A percentile compares a stretch with the other conserved stretches of the same genome.
Evolutionary conservation across 2,888 invertebrate species (phyloP).

Genomic region (Drosophila mimica): DNA sequence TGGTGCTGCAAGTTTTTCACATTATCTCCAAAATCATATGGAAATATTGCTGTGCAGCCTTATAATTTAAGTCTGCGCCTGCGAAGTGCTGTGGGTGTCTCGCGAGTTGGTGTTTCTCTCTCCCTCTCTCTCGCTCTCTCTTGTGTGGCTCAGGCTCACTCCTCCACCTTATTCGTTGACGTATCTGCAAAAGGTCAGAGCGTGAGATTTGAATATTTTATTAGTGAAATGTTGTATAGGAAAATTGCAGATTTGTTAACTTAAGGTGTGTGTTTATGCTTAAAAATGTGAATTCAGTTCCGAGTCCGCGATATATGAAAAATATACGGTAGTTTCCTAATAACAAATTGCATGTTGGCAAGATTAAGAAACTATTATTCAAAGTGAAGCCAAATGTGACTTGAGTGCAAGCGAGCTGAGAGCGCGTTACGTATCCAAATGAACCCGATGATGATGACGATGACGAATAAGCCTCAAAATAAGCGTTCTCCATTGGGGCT

Average conservation of each 20-base stretch:
- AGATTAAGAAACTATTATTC: conserved; percentile 8
- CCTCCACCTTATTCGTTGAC: conserved; percentile 46
- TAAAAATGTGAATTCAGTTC: background rate
- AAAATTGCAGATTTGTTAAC: background rate
- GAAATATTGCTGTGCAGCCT: conserved; percentile 54
- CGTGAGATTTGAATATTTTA: conserved; percentile 60
- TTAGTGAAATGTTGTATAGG: conserved; percentile 24
- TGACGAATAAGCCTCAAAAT: conserved; percentile 42
- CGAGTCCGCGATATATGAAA: background rate
- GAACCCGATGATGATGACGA: conserved; percentile 19
- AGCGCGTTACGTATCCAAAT: conserved; percentile 20
- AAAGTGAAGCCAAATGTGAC: conserved; percentile 1
- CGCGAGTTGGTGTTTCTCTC: conserved; percentile 3
- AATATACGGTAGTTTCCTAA: background rate
- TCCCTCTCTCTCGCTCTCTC: background rate
- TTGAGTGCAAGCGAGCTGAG: conserved; percentile 20
- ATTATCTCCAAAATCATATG: conserved; percentile 79
- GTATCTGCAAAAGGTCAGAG: conserved; percentile 78
- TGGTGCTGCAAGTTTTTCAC: conserved; percentile 66
- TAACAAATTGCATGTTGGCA: conserved; percentile 11
- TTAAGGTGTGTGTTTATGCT: conserved; percentile 24
- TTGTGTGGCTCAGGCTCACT: conserved; percentile 10
- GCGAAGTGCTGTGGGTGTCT: conserved; percentile 50
- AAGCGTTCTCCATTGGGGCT: conserved; percentile 67
- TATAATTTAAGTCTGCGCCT: conserved; percentile 35